A percentile compares a stretch with the other conserved stretches of the same genome.
Conservation (phyloP, 1,140 invertebrate species). For the Carcinoscorpius rotundicauda region DNA sequence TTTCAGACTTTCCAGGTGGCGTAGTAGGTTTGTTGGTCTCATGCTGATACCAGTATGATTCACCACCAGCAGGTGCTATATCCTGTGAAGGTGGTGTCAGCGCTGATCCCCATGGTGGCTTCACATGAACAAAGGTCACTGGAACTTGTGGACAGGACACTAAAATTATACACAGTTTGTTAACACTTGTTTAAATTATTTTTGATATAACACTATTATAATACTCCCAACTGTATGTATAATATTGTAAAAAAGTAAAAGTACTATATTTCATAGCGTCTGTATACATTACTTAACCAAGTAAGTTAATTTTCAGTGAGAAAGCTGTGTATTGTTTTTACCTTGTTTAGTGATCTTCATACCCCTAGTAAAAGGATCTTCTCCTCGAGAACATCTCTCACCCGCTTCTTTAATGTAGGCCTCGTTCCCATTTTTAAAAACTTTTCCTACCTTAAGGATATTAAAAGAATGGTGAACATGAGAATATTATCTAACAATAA, state of each 20-base stretch:
- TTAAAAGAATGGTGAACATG: neutral
- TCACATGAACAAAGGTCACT: slow-evolving; percentile 9
- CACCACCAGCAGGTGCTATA: slow-evolving; percentile 11
- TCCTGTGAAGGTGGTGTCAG: slow-evolving; percentile 7
- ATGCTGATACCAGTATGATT: slow-evolving; percentile 16
- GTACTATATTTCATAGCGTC: neutral
- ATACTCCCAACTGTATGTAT: neutral
- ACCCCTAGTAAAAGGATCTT: slow-evolving; percentile 45
- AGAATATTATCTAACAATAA: too few species aligned
- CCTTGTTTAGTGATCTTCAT: slow-evolving; percentile 50
- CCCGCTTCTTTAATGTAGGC: slow-evolving; percentile 54
- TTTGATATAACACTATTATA: neutral
- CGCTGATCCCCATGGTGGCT: neutral
- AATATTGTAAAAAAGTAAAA: neutral
- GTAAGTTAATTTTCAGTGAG: neutral
- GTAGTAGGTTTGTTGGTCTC: neutral
- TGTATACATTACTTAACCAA: neutral
- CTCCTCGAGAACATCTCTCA: slow-evolving; percentile 48
- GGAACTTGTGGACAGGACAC: slow-evolving; percentile 18
- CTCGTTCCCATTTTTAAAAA: slow-evolving; percentile 47
- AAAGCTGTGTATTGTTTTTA: slow-evolving; percentile 4
- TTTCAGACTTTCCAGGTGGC: too few species aligned
- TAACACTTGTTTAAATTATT: neutral
- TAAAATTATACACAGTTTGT: slow-evolving; percentile 2
- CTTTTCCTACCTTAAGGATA: slow-evolving; percentile 39